These are phyloP conservation scores for Pseudomyrmex sp. DNA, from an alignment of 1,140 invertebrate genomes.

Conservation along the genomic window DNA sequence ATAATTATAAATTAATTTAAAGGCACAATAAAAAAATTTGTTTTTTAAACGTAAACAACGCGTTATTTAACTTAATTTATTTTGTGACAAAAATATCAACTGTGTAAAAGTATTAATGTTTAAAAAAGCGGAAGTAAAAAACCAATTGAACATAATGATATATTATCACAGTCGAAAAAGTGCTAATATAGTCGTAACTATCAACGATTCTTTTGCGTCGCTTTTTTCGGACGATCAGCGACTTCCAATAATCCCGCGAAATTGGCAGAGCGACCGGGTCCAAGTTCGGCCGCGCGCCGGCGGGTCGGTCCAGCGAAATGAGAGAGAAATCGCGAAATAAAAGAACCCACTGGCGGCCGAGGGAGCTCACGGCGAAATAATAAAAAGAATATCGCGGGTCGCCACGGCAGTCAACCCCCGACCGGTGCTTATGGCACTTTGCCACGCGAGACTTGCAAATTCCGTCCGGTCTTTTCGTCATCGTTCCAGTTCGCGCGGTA, in stretches of 20 bases:
- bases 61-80: no score
- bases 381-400: slow-evolving; percentile 71
- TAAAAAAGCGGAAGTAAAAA: neutral
- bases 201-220: slow-evolving; percentile 45
- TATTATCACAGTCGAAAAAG: no score
- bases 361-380: slow-evolving; percentile 60
- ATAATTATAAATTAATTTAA: neutral
- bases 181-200: slow-evolving; percentile 44
- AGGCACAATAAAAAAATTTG: no score
- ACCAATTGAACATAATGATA: neutral
- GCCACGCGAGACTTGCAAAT: slow-evolving; percentile 71
- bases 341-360: slow-evolving; percentile 54
- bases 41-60: no score
- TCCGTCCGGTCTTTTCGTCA: slow-evolving; percentile 69
- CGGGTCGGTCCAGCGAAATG: slow-evolving; percentile 67
- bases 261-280: slow-evolving; percentile 58
- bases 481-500: slow-evolving; percentile 40
- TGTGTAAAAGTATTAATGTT: neutral
- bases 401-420: slow-evolving; percentile 72
- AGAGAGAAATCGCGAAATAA: slow-evolving; percentile 75
- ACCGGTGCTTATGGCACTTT: slow-evolving; percentile 64
- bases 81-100: no score
- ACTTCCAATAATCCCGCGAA: slow-evolving; percentile 68
- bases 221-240: slow-evolving; percentile 37
- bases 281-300: slow-evolving; percentile 53